A percentile compares a stretch with the other conserved stretches of the same genome.
phyloP scores from a whole-genome alignment of 2,797 vertebrate species.

The Acanthurus tractus region DNA sequence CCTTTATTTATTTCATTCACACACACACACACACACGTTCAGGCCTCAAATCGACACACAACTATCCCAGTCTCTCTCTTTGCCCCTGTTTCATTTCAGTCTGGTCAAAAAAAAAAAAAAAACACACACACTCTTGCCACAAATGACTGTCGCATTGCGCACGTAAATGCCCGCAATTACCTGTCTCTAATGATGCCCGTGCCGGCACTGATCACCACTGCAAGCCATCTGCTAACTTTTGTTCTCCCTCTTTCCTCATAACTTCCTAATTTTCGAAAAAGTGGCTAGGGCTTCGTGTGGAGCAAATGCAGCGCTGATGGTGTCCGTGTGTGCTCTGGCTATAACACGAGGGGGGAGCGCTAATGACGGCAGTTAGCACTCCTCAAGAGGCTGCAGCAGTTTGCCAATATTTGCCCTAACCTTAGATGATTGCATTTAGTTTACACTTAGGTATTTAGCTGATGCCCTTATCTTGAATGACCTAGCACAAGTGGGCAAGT shows the following conservation, averaged over 20 bases:
- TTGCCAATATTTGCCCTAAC: slow-evolving; percentile 76
- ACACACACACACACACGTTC: background rate
- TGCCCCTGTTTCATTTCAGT: slow-evolving; percentile 36
- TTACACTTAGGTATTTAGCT: slow-evolving; percentile 64
- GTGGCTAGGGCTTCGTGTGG: slow-evolving; percentile 31
- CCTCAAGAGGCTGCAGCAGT: slow-evolving; percentile 59
- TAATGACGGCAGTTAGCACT: slow-evolving; percentile 69
- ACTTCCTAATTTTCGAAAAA: slow-evolving; percentile 41
- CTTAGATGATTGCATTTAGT: slow-evolving; percentile 69
- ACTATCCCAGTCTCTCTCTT: background rate
- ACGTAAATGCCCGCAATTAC: slow-evolving; percentile 78
- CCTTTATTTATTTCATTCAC: background rate
- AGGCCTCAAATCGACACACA: too few species aligned
- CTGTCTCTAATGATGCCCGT: slow-evolving; percentile 71
- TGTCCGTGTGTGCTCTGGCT: slow-evolving; percentile 38
- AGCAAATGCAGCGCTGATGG: slow-evolving; percentile 20
- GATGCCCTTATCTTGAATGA: slow-evolving; percentile 36
- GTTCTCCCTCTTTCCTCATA: slow-evolving; percentile 51
- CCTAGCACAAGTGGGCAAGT: slow-evolving; percentile 26
- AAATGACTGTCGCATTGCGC: slow-evolving; percentile 49
- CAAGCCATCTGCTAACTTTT: slow-evolving; percentile 74
- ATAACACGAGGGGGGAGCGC: slow-evolving; percentile 42
- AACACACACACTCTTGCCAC: slow-evolving; percentile 27
- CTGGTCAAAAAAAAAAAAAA: background rate
- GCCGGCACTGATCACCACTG: slow-evolving; percentile 44